These are phyloP conservation scores for Empidonax alnorum DNA, from an alignment of 2,113 vertebrate species.

Conservation along the genomic window DNA sequence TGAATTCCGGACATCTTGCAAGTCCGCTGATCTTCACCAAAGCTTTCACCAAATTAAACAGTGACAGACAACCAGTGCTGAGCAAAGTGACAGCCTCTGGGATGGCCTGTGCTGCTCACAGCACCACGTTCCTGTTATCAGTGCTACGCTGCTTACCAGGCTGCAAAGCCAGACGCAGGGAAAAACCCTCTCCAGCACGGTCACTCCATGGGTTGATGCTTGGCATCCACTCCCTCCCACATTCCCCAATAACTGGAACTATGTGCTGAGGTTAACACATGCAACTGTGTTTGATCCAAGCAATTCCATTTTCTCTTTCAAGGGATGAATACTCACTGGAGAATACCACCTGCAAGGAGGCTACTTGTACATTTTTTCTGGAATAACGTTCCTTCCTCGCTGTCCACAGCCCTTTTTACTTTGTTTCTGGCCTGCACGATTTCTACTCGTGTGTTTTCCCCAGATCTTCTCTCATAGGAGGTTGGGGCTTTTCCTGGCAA, in stretches of 20 bases:
- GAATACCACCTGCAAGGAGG: not conserved
- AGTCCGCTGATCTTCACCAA: not conserved
- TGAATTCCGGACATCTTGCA: not conserved
- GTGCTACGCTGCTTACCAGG: not conserved
- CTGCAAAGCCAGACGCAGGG: not conserved
- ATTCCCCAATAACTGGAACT: not conserved
- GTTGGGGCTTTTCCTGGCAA: not conserved
- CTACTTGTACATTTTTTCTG: not conserved
- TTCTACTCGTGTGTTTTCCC: not conserved
- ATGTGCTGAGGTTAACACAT: not conserved
- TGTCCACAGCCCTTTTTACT: not conserved
- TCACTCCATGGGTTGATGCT: not conserved
- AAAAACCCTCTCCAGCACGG: not conserved
- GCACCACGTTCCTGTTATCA: not conserved
- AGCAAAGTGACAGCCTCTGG: not conserved
- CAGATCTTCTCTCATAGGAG: not conserved
- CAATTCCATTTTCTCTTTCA: not conserved
- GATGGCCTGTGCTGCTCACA: not conserved
- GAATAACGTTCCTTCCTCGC: not conserved
- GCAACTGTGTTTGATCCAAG: not conserved
- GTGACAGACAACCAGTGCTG: not conserved
- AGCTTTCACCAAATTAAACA: not conserved
- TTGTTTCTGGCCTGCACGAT: not conserved
- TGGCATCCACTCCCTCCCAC: not conserved
- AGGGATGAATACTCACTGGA: not conserved